phyloP scores from a whole-genome alignment of 2,888 invertebrate species.

The Autographa pulchrina region DNA sequence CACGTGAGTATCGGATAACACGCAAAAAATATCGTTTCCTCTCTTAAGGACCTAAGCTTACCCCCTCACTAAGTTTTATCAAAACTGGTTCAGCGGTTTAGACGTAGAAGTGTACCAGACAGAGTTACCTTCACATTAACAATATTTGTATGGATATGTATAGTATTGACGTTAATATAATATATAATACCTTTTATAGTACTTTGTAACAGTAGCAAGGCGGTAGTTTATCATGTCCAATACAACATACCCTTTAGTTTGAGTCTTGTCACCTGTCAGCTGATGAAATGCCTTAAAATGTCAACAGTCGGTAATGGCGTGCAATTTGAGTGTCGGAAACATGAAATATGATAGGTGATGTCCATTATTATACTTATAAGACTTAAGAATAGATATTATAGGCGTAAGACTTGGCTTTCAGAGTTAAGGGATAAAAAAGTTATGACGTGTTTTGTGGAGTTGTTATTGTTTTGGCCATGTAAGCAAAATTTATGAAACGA shows the following conservation, averaged over 20 bases:
- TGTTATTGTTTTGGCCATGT: no score
- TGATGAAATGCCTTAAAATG: conserved; percentile 35
- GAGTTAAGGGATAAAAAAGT: not conserved
- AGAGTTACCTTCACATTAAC: no score
- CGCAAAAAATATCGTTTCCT: no score
- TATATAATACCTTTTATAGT: not conserved
- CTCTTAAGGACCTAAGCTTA: no score
- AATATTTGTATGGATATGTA: no score
- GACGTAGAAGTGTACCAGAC: no score
- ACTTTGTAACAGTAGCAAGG: not conserved
- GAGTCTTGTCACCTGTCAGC: conserved; percentile 40
- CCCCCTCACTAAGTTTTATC: no score
- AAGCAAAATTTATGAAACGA: no score
- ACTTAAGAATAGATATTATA: not conserved
- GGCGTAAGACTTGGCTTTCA: conserved; percentile 2
- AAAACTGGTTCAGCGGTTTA: no score
- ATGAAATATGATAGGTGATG: conserved; percentile 29
- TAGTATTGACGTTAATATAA: no score
- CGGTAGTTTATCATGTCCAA: conserved; percentile 3
- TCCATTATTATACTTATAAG: conserved; percentile 13
- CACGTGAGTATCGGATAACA: no score
- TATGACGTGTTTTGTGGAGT: no score
- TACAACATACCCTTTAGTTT: not conserved
- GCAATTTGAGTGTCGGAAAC: conserved; percentile 23
- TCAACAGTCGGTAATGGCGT: conserved; percentile 15